phyloP scores from a whole-genome alignment of 2,888 invertebrate genomes.

The Pristionchus exspectatus region DNA sequence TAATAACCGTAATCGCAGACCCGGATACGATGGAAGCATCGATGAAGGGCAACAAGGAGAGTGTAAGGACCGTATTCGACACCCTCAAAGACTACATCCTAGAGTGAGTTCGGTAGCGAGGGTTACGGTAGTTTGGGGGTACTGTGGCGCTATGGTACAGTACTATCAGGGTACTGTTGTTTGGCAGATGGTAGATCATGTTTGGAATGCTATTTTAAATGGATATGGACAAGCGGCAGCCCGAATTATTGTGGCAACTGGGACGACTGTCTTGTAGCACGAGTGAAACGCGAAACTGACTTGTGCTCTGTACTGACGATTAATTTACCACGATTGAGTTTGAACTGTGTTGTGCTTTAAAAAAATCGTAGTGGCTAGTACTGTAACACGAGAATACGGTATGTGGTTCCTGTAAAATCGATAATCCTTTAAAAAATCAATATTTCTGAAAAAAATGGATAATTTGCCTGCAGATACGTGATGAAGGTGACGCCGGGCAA shows the following conservation, averaged over 20 bases:
- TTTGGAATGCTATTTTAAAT: too few relatives aligned
- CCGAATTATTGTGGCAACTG: neutral
- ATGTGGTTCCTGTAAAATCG: neutral
- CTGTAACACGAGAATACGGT: neutral
- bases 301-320: neutral
- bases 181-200: too few relatives aligned
- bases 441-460: constrained; percentile 5
- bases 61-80: constrained; percentile 34
- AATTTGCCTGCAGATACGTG: constrained; percentile 57
- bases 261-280: neutral
- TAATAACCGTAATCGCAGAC: neutral
- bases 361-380: too few relatives aligned
- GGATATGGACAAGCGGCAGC: too few relatives aligned
- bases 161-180: too few relatives aligned
- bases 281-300: neutral
- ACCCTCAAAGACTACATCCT: constrained; percentile 21
- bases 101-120: neutral
- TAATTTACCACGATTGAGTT: too few relatives aligned
- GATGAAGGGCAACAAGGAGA: constrained; percentile 38
- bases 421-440: neutral
- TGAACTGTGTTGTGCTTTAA: too few relatives aligned
- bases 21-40: neutral
- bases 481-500: constrained; percentile 62
- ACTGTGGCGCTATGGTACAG: neutral
- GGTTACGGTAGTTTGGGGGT: neutral